Base-by-base conservation (phyloP, 2,888 invertebrate species). In the Tiliacea citrago region DNA sequence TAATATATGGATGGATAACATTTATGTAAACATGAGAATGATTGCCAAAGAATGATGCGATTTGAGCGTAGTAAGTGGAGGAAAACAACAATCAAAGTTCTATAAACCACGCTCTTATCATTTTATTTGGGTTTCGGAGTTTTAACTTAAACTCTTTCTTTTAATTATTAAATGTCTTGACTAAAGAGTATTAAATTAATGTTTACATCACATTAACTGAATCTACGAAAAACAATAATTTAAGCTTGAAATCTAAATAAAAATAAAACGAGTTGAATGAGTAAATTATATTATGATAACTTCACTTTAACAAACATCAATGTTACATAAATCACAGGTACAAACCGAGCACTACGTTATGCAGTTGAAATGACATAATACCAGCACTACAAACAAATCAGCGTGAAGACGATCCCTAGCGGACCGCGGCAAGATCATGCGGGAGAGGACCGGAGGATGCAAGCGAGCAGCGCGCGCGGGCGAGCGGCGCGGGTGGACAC, bases 311-410 rank as follows among this genome's bases (percentile, higher is more conserved):
- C 77, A 82, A 75, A 81, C 72, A 83, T 77, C 73, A 79, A 81
- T 72, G 61, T 72, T 75, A 79, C 80, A 82, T 72, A 69, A 79
- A 78, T 82, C 82, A 81, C 85, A 79, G 79, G 62, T 79, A 83
- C 68, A 73, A 84, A 85, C 75, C 72, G 79, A 80, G 58, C 74
- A 83, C 73, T 78, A 82, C 75, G 77, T 79, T 68, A 84, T 81
- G 83, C 75, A 84, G 83, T 85, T 82, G 81, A 69, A 74, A 77
- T 87, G 87, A 85, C 82, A 86, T 86, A 86, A 84, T 85, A 88
- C 81, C 81, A 91, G 89, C 91, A 93, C 90, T 91, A 92, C 88
- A 90, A 90, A 92, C 90, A 91, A 89, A 87, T 88, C 88, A 91
- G 90, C 90, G 86, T 92, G 91, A 89, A 88, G 86, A 83, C 77